These are phyloP conservation scores for Drosophila meridionalis DNA, from an alignment of 2,888 invertebrate genomes.

Conservation along the genomic window DNA sequence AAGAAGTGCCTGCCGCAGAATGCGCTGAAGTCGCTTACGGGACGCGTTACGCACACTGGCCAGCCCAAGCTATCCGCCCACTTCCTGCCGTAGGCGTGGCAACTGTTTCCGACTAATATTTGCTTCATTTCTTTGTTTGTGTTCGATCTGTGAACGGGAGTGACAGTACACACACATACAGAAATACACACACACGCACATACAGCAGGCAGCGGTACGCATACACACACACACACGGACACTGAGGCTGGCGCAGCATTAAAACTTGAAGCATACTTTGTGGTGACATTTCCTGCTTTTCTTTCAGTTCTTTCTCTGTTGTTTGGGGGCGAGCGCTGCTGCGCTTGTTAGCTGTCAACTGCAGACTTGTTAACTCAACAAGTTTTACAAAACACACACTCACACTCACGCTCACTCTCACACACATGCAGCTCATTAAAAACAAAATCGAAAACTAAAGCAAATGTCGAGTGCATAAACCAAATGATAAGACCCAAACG, in stretches of 20 bases:
- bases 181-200: background rate
- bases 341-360: conserved; percentile 42
- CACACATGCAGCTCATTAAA: conserved; percentile 38
- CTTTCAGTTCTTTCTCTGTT: background rate
- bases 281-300: conserved; percentile 37
- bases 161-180: conserved; percentile 20
- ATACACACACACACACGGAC: conserved; percentile 1
- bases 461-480: conserved; percentile 20
- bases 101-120: background rate
- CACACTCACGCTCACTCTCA: background rate
- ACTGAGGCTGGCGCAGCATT: conserved; percentile 22
- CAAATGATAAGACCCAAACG: conserved; percentile 1
- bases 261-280: conserved; percentile 63
- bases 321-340: background rate
- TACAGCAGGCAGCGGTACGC: conserved; percentile 6
- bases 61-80: conserved; percentile 37
- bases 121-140: background rate
- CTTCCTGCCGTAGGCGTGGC: background rate
- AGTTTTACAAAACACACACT: conserved; percentile 37
- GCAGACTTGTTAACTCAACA: conserved; percentile 57
- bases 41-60: conserved; percentile 45
- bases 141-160: conserved; percentile 13
- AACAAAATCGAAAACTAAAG: conserved; percentile 38
- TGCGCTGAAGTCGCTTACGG: conserved; percentile 46
- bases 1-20: conserved; percentile 53